These are phyloP conservation scores for Malurus cyaneus DNA, from an alignment of 2,113 vertebrate genomes.

Conservation along the genomic window DNA sequence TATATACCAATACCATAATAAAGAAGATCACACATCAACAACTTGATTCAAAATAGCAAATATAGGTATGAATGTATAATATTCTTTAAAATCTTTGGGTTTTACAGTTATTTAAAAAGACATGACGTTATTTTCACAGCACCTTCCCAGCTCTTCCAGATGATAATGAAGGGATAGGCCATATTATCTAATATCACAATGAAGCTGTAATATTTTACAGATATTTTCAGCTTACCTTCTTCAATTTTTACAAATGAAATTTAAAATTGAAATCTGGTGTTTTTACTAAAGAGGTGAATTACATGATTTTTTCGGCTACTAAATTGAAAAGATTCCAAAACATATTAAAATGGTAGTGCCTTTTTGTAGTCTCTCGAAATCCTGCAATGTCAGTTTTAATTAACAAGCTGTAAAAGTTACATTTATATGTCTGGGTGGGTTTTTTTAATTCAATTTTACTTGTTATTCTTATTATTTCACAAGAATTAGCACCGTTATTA, in stretches of 20 bases:
- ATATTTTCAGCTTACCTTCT: slow-evolving; percentile 76
- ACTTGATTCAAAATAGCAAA: slow-evolving; percentile 42
- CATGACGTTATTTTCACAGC: slow-evolving; percentile 61
- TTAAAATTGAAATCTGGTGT: slow-evolving; percentile 63
- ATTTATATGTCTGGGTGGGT: slow-evolving; percentile 18
- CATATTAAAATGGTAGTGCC: slow-evolving; percentile 37
- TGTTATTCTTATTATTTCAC: slow-evolving; percentile 47
- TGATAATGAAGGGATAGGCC: slow-evolving; percentile 85
- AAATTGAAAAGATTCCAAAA: slow-evolving; percentile 64
- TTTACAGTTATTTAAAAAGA: slow-evolving; percentile 67
- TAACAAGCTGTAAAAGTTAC: slow-evolving; percentile 28
- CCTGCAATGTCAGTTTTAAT: slow-evolving; percentile 57
- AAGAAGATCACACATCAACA: slow-evolving; percentile 42
- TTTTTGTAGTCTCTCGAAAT: slow-evolving; percentile 47
- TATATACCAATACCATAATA: slow-evolving; percentile 64
- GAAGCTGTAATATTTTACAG: slow-evolving; percentile 83
- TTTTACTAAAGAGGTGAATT: slow-evolving; percentile 77
- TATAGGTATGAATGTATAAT: not conserved
- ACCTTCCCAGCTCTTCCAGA: slow-evolving; percentile 78
- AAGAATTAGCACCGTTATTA: slow-evolving; percentile 5
- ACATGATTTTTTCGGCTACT: slow-evolving; percentile 66
- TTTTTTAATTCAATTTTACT: not conserved
- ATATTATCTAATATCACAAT: slow-evolving; percentile 77
- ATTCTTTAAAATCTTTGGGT: slow-evolving; percentile 47
- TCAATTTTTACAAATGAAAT: slow-evolving; percentile 75